Evolutionary conservation across 2,888 invertebrate genomes (phyloP).

Genomic region (Fragum sueziense): DNA sequence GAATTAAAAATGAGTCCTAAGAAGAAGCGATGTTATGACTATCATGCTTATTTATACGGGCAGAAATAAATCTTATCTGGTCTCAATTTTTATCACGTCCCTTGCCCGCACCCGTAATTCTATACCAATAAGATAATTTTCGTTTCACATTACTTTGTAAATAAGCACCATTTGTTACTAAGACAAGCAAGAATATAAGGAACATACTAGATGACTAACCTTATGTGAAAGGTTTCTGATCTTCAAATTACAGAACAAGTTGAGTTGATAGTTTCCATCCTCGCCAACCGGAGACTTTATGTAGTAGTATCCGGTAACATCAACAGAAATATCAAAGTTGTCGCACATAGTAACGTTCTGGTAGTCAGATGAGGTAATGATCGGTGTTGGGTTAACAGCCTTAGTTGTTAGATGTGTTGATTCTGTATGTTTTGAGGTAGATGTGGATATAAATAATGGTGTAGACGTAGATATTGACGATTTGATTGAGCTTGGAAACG

Average conservation of each 20-base stretch:
- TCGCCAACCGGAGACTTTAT: constrained; percentile 23
- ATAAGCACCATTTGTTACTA: too few species aligned
- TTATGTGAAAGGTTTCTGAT: constrained; percentile 11
- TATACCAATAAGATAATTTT: too few species aligned
- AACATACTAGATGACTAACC: too few species aligned
- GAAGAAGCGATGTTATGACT: too few species aligned
- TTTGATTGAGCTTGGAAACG: background rate
- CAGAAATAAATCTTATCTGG: too few species aligned
- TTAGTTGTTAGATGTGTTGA: background rate
- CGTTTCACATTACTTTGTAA: too few species aligned
- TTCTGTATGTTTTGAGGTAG: background rate
- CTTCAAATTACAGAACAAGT: constrained; percentile 8
- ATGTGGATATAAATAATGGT: background rate
- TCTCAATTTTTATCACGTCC: too few species aligned
- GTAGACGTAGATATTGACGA: background rate
- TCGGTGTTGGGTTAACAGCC: background rate
- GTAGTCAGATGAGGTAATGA: background rate
- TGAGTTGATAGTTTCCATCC: constrained; percentile 37
- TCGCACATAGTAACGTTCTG: background rate
- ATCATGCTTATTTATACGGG: too few species aligned
- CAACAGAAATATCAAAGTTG: background rate
- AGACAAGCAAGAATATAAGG: too few species aligned
- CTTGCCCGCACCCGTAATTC: too few species aligned
- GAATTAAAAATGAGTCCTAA: too few species aligned
- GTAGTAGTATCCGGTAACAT: background rate